A percentile compares a stretch with the other conserved stretches of the same genome.
These are phyloP conservation scores for Kryptopterus vitreolus DNA, from an alignment of 2,797 vertebrate species.

Conservation along the genomic window DNA sequence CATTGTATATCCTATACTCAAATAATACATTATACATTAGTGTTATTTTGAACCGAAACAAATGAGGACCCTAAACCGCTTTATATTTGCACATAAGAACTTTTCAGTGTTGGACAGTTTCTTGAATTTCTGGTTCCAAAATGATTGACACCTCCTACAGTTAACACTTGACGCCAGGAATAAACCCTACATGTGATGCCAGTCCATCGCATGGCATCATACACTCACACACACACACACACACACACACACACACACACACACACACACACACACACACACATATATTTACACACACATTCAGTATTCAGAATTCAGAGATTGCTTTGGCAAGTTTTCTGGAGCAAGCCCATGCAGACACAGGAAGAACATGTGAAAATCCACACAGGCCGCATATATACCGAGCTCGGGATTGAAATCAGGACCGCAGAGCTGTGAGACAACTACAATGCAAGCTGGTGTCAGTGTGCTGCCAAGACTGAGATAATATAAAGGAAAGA, in stretches of 20 bases:
- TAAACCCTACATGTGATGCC: neutral
- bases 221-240: neutral
- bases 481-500: neutral
- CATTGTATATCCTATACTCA: neutral
- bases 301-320: neutral
- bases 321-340: neutral
- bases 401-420: constrained; percentile 1
- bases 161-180: neutral
- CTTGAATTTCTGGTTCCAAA: neutral
- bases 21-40: neutral
- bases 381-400: neutral
- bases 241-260: neutral
- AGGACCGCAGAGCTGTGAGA: neutral
- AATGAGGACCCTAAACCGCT: neutral
- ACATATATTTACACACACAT: neutral
- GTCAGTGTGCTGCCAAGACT: neutral
- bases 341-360: neutral
- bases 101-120: neutral
- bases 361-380: neutral
- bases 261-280: neutral
- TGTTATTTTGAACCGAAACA: neutral
- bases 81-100: neutral
- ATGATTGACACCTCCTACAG: neutral
- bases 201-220: neutral
- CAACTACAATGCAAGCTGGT: neutral